phyloP scores from a whole-genome alignment of 2,888 invertebrate genomes.

The Heliconius ethilla region DNA sequence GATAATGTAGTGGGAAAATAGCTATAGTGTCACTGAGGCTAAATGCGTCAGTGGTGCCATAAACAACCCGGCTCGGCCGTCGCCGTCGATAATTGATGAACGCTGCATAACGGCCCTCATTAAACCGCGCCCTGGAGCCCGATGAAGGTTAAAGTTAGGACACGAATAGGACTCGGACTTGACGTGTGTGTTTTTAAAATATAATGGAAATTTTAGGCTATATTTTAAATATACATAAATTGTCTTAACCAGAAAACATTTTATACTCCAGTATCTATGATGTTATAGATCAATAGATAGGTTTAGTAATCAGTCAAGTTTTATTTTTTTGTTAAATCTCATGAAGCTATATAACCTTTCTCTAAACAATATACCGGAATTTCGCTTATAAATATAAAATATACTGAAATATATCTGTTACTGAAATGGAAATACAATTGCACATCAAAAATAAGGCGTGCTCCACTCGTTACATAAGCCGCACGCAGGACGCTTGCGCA shows the following conservation, averaged over 20 bases:
- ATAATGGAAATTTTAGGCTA: background rate
- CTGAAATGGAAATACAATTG: conserved; percentile 48
- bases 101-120: conserved; percentile 77
- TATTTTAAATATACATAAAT: background rate
- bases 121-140: conserved; percentile 76
- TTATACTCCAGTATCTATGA: background rate
- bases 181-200: conserved; percentile 16
- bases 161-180: conserved; percentile 49
- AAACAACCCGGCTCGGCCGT: conserved; percentile 73
- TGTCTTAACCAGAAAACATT: background rate
- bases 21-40: conserved; percentile 64
- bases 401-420: conserved; percentile 58
- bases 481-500: conserved; percentile 72
- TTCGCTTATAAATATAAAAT: background rate
- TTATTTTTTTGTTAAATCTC: background rate
- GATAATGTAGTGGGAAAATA: conserved; percentile 37
- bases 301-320: background rate
- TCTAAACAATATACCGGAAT: background rate
- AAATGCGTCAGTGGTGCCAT: conserved; percentile 77
- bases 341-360: background rate
- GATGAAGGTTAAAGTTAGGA: conserved; percentile 70
- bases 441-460: conserved; percentile 53
- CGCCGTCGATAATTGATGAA: conserved; percentile 79
- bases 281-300: background rate
- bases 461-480: conserved; percentile 73